These are phyloP conservation scores for Ditula angustiorana DNA, from an alignment of 2,888 invertebrate species.

Conservation along the genomic window DNA sequence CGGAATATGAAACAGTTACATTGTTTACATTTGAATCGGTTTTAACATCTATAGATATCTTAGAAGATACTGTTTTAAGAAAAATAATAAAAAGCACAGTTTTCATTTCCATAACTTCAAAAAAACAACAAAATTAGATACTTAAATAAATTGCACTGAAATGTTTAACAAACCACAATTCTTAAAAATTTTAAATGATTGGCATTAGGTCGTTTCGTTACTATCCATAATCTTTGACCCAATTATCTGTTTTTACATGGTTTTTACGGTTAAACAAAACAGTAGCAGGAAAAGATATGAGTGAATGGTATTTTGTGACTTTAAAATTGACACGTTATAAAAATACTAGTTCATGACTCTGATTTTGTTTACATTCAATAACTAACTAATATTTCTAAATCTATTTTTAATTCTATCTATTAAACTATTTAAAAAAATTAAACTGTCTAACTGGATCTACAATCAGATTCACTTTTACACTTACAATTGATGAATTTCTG, in stretches of 20 bases:
- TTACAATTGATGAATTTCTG: no score
- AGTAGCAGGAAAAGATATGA: not conserved
- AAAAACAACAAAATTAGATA: no score
- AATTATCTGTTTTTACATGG: no score
- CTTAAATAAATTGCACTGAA: not conserved
- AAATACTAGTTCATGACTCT: not conserved
- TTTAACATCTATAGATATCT: constrained; percentile 58
- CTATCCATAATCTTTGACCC: constrained; percentile 9
- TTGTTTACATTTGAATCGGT: constrained; percentile 48
- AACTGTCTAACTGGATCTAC: no score
- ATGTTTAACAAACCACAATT: not conserved
- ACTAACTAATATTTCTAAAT: no score
- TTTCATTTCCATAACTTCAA: constrained; percentile 1
- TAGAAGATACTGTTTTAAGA: constrained; percentile 46
- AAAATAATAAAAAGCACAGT: not conserved
- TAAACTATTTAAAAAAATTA: no score
- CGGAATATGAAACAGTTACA: constrained; percentile 54
- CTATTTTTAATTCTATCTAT: no score
- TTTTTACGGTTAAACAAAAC: constrained; percentile 5
- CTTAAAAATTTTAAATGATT: not conserved
- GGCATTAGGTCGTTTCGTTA: not conserved
- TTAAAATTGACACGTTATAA: not conserved
- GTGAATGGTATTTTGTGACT: not conserved
- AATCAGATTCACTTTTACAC: no score
- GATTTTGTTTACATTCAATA: not conserved